phyloP scores from a whole-genome alignment of 2,797 vertebrate genomes.

The Eulemur albifrons region DNA sequence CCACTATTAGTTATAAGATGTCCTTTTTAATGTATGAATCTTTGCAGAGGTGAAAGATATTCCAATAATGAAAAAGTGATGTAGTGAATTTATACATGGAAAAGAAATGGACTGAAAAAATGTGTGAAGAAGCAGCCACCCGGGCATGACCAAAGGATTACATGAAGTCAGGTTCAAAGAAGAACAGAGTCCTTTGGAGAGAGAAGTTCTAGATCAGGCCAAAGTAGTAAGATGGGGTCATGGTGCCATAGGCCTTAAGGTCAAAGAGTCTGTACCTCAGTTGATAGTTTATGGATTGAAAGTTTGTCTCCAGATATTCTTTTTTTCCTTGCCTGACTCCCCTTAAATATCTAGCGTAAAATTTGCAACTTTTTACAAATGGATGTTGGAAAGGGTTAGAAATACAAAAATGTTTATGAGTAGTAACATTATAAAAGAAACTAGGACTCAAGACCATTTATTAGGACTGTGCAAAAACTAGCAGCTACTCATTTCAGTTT shows the following conservation, averaged over 20 bases:
- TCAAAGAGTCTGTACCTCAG: not conserved
- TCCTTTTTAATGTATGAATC: not conserved
- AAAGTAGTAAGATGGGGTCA: not conserved
- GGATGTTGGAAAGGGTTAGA: not conserved
- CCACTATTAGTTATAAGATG: not conserved
- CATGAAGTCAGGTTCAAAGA: not conserved
- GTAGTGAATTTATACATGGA: not conserved
- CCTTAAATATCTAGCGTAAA: not conserved
- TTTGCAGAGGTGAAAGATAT: not conserved
- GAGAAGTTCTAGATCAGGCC: not conserved
- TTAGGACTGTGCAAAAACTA: not conserved
- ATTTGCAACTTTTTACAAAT: not conserved
- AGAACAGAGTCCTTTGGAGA: not conserved
- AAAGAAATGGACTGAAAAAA: conserved; percentile 1
- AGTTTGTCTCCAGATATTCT: not conserved
- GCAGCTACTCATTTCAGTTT: not conserved
- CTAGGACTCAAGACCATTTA: not conserved
- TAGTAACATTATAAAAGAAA: not conserved
- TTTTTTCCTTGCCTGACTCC: not conserved
- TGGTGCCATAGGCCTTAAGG: fast-evolving
- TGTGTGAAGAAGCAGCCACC: not conserved
- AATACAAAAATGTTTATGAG: not conserved
- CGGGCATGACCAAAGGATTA: not conserved
- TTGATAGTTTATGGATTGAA: not conserved
- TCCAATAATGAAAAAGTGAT: not conserved